These are phyloP conservation scores for Melanocharis versteri DNA, from an alignment of 2,113 vertebrate species.

Conservation along the genomic window DNA sequence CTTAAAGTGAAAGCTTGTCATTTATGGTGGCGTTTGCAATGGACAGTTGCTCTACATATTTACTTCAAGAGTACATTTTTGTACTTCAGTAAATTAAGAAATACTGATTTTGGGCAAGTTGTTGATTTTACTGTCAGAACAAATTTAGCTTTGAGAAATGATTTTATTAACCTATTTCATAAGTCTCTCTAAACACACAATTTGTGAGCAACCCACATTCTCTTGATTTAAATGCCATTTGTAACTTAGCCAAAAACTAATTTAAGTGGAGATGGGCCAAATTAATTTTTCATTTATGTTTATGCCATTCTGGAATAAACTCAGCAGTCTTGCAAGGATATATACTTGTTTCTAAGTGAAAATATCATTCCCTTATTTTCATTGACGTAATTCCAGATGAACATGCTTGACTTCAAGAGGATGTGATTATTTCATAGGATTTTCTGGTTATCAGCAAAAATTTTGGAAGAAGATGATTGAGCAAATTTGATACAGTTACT, in stretches of 20 bases:
- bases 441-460: background rate
- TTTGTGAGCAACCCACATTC: slow-evolving; percentile 54
- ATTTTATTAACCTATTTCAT: slow-evolving; percentile 67
- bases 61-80: slow-evolving; percentile 42
- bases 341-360: background rate
- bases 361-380: background rate
- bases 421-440: background rate
- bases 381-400: slow-evolving; percentile 8
- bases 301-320: slow-evolving; percentile 20
- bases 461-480: background rate
- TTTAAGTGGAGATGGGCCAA: slow-evolving; percentile 14
- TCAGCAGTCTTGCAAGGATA: background rate
- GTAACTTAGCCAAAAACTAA: slow-evolving; percentile 55
- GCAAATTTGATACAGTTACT: background rate
- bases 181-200: slow-evolving; percentile 47
- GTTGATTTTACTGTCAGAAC: slow-evolving; percentile 69
- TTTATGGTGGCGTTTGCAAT: slow-evolving; percentile 21
- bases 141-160: slow-evolving; percentile 68
- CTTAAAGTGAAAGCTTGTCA: slow-evolving; percentile 7
- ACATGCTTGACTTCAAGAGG: background rate
- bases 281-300: slow-evolving; percentile 25
- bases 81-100: slow-evolving; percentile 62
- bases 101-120: slow-evolving; percentile 65
- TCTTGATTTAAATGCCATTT: slow-evolving; percentile 42
- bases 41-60: slow-evolving; percentile 25